A percentile compares a stretch with the other conserved stretches of the same genome.
Evolutionary conservation across 2,888 invertebrate genomes (phyloP).

Genomic region (Nezara viridula): DNA sequence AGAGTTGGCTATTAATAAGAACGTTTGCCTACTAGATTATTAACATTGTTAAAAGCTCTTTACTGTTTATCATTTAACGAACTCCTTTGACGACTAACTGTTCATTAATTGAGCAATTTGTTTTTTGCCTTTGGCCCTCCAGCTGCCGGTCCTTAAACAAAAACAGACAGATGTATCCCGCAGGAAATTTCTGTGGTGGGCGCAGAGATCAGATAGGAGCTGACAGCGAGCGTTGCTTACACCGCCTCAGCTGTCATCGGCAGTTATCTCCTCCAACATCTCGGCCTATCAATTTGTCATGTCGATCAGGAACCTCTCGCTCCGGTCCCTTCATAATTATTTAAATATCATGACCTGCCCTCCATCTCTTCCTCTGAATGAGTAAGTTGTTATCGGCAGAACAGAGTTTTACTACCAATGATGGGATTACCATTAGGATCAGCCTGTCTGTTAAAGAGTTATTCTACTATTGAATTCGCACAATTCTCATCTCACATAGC

Average conservation of each 20-base stretch:
- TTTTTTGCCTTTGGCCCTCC: not conserved
- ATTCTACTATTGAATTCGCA: too few relatives aligned
- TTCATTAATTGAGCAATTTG: not conserved
- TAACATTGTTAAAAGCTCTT: not conserved
- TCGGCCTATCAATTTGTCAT: not conserved
- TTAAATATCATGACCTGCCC: not conserved
- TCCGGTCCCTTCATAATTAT: not conserved
- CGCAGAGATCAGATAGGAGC: conserved; percentile 36
- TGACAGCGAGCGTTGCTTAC: conserved; percentile 30
- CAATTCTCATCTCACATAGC: too few relatives aligned
- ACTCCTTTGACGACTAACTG: not conserved
- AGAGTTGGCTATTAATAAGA: too few relatives aligned
- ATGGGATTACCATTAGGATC: too few relatives aligned
- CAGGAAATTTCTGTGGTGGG: not conserved
- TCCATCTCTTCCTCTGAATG: not conserved
- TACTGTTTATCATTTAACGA: not conserved
- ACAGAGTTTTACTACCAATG: too few relatives aligned
- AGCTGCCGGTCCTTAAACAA: conserved; percentile 9
- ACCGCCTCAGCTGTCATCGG: conserved; percentile 14
- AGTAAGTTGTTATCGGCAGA: not conserved
- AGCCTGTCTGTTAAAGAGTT: too few relatives aligned
- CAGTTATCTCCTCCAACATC: not conserved
- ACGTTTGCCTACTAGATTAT: not conserved
- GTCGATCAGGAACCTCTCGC: not conserved
- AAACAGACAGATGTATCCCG: conserved; percentile 22